phyloP scores from a whole-genome alignment of 2,888 invertebrate genomes.

The Pedicia rivosa region DNA sequence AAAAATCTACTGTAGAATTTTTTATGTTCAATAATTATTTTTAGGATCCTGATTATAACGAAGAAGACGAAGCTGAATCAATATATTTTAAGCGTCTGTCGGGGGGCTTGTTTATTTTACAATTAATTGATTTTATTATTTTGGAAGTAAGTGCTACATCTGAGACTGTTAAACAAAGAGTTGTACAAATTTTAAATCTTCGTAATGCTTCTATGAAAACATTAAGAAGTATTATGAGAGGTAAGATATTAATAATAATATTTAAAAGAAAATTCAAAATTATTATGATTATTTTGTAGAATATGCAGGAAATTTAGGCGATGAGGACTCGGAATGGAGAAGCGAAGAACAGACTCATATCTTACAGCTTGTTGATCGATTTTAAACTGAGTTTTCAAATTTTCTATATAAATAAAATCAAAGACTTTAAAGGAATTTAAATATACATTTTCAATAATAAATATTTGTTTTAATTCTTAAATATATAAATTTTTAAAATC shows the following conservation, averaged over 20 bases:
- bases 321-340: slow-evolving; percentile 71
- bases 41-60: slow-evolving; percentile 29
- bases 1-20: slow-evolving; percentile 7
- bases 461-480: background rate
- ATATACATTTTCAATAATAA: background rate
- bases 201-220: slow-evolving; percentile 84
- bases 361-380: slow-evolving; percentile 82
- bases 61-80: slow-evolving; percentile 66
- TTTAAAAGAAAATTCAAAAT: background rate
- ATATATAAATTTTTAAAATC: background rate
- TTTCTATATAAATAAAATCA: background rate
- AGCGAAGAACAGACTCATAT: slow-evolving; percentile 85
- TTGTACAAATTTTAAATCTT: slow-evolving; percentile 75
- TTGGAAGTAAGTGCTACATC: slow-evolving; percentile 57
- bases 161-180: slow-evolving; percentile 61
- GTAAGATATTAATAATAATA: slow-evolving; percentile 27
- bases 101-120: slow-evolving; percentile 90
- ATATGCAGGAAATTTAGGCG: slow-evolving; percentile 90
- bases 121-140: slow-evolving; percentile 82
- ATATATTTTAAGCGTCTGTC: slow-evolving; percentile 80
- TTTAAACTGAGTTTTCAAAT: slow-evolving; percentile 38
- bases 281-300: slow-evolving; percentile 42
- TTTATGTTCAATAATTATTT: slow-evolving; percentile 6
- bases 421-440: too few species aligned
- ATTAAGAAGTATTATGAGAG: slow-evolving; percentile 85